phyloP scores from a whole-genome alignment of 2,113 vertebrate genomes.

The Brienomyrus longianalis region DNA sequence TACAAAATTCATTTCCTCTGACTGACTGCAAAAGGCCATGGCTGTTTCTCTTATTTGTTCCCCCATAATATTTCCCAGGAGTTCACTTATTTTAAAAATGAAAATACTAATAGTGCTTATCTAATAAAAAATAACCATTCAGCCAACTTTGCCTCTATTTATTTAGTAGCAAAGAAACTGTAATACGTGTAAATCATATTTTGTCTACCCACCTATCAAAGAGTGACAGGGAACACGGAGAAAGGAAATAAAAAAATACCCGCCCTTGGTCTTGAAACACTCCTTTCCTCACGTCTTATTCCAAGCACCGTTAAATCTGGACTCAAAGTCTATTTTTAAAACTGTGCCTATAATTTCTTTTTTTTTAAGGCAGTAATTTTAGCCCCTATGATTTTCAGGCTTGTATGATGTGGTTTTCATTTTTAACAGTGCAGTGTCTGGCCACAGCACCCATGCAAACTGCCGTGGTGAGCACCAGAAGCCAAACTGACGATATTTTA shows the following conservation, averaged over 20 bases:
- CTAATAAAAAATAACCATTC: background rate
- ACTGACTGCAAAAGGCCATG: background rate
- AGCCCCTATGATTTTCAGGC: slow-evolving; percentile 47
- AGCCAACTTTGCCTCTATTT: background rate
- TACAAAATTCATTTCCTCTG: background rate
- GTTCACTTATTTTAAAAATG: background rate
- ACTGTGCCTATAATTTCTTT: slow-evolving; percentile 51
- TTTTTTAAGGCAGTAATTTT: slow-evolving; percentile 42
- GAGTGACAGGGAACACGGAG: background rate
- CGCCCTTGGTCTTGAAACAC: background rate
- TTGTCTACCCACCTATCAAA: background rate
- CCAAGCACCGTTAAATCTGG: slow-evolving; percentile 39
- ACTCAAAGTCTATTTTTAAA: slow-evolving; percentile 49
- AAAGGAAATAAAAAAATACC: background rate
- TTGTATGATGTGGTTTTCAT: slow-evolving; percentile 43
- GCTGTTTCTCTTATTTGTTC: background rate
- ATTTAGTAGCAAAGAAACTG: background rate
- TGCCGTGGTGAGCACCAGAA: slow-evolving; percentile 19
- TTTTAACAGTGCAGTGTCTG: slow-evolving; percentile 36
- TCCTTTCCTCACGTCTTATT: slow-evolving; percentile 29
- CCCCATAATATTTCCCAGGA: background rate
- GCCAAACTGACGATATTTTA: slow-evolving; percentile 25
- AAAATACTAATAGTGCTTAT: background rate
- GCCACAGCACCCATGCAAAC: slow-evolving; percentile 39
- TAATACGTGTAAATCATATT: background rate